These are phyloP conservation scores for Gymnogyps californianus DNA, from an alignment of 2,113 vertebrate genomes.

Conservation along the genomic window DNA sequence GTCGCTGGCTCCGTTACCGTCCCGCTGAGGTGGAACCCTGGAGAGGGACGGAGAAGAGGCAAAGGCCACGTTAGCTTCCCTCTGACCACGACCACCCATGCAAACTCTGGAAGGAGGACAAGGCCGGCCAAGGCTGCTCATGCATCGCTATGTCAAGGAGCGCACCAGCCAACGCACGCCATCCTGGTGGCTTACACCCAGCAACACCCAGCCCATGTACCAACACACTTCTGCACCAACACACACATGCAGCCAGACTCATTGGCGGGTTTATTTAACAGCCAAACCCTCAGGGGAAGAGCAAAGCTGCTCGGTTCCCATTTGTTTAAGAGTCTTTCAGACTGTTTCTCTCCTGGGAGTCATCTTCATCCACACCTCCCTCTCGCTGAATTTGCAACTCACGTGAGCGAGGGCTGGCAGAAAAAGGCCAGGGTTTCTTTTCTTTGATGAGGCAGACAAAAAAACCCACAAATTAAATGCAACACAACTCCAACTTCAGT, in stretches of 20 bases:
- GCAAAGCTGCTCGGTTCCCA: background rate
- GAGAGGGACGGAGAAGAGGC: conserved; percentile 7
- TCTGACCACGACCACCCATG: background rate
- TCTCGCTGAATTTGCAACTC: conserved; percentile 3
- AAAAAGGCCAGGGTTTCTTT: conserved; percentile 1
- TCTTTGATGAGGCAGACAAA: conserved; percentile 2
- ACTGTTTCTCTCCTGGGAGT: conserved; percentile 31
- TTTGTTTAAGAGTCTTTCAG: conserved; percentile 54
- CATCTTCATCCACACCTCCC: conserved; percentile 33
- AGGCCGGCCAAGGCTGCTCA: background rate
- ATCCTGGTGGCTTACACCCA: background rate
- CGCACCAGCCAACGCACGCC: background rate
- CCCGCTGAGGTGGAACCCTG: conserved; percentile 96
- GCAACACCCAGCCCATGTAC: background rate
- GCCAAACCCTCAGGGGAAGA: conserved; percentile 14
- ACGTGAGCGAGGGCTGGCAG: background rate
- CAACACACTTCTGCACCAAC: background rate
- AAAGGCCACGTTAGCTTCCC: background rate
- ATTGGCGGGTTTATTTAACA: conserved; percentile 12
- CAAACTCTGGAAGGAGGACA: background rate
- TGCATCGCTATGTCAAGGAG: background rate
- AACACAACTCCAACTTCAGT: background rate
- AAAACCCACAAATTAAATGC: background rate
- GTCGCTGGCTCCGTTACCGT: conserved; percentile 90
- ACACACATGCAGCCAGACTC: background rate